These are phyloP conservation scores for Siniperca undulata DNA, from an alignment of 2,797 vertebrate genomes.

Conservation along the genomic window DNA sequence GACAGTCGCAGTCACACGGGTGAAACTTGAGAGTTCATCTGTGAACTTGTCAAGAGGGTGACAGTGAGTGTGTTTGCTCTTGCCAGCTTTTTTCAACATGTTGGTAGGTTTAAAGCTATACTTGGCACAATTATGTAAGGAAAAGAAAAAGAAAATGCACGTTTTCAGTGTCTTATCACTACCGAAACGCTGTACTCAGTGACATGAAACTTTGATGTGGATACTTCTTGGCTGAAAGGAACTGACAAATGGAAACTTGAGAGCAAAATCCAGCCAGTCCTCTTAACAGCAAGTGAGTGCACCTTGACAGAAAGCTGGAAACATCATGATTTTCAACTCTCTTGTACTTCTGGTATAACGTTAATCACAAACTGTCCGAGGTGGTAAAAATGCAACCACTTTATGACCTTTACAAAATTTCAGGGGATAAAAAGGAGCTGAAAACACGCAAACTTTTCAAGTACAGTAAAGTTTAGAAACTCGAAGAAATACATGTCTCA, in stretches of 20 bases:
- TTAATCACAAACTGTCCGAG: background rate
- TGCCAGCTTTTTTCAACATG: background rate
- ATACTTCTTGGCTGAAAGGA: slow-evolving; percentile 5
- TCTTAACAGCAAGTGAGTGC: background rate
- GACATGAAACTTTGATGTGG: background rate
- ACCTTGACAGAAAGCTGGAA: slow-evolving; percentile 15
- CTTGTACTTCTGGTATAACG: background rate
- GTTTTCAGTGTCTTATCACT: background rate
- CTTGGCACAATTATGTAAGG: background rate
- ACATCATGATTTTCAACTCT: background rate
- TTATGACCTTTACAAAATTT: background rate
- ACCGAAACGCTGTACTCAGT: background rate
- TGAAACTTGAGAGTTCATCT: slow-evolving; percentile 64
- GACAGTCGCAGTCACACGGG: slow-evolving; percentile 55
- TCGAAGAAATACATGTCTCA: slow-evolving; percentile 19
- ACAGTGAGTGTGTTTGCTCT: slow-evolving; percentile 27
- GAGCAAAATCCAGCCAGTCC: slow-evolving; percentile 1
- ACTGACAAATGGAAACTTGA: background rate
- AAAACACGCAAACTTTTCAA: background rate
- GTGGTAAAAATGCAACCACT: background rate
- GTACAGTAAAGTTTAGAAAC: background rate
- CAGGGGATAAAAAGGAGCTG: background rate
- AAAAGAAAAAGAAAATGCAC: background rate
- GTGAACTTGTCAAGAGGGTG: slow-evolving; percentile 63
- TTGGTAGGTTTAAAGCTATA: slow-evolving; percentile 11